These are phyloP conservation scores for Protophormia terraenovae DNA, from an alignment of 2,888 invertebrate species.

Conservation along the genomic window DNA sequence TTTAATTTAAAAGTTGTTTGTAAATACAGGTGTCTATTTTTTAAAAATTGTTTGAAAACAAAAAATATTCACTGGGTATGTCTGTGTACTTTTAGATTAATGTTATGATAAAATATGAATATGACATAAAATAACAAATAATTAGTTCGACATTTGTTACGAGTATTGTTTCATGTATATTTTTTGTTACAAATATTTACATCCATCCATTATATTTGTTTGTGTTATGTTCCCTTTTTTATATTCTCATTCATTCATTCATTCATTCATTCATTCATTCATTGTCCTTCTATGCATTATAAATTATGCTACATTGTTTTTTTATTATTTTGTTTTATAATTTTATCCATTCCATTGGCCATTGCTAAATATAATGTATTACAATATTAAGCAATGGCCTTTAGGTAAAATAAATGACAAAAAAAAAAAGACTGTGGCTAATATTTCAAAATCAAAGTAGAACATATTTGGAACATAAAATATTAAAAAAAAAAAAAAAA, in stretches of 20 bases:
- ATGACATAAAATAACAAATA: constrained; percentile 30
- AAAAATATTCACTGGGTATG: too few relatives aligned
- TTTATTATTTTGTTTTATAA: not conserved
- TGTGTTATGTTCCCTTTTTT: too few relatives aligned
- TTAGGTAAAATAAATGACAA: not conserved
- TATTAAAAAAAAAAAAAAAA: too few relatives aligned
- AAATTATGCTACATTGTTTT: not conserved
- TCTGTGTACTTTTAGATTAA: not conserved
- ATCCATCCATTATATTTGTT: constrained; percentile 13
- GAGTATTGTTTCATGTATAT: not conserved
- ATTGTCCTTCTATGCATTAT: not conserved
- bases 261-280: too few relatives aligned
- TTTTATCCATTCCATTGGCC: not conserved
- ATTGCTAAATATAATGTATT: too few relatives aligned
- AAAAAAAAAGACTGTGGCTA: not conserved
- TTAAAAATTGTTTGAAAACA: too few relatives aligned
- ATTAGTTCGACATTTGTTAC: constrained; percentile 10
- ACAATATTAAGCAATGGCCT: not conserved
- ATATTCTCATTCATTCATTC: too few relatives aligned
- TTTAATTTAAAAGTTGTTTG: too few relatives aligned
- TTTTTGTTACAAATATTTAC: constrained; percentile 16
- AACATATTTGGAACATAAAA: not conserved
- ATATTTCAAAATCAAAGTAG: not conserved
- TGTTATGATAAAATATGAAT: constrained; percentile 11
- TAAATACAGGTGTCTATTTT: too few relatives aligned